Evolutionary conservation across 2,797 vertebrate species (phyloP).

Genomic region (Notamacropus eugenii): DNA sequence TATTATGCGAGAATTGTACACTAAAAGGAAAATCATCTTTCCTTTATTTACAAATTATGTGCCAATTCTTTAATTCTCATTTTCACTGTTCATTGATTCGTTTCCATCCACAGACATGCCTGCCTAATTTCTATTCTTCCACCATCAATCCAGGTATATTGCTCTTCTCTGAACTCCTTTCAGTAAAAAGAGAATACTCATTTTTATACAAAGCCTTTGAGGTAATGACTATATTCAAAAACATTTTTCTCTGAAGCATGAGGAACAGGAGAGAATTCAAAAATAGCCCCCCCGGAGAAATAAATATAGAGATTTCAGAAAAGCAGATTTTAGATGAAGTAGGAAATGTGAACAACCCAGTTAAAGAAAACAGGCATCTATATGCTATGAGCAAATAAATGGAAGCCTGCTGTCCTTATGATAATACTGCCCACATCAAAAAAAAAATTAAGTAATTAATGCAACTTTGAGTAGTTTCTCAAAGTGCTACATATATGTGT

Average conservation of each 20-base stretch:
- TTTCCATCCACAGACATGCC: not conserved
- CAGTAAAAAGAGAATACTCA: not conserved
- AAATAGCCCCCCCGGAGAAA: slow-evolving; percentile 4
- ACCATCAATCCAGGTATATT: not conserved
- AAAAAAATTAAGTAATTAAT: not conserved
- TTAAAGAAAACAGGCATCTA: not conserved
- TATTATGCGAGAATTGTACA: not conserved
- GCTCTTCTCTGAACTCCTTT: not conserved
- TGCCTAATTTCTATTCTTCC: not conserved
- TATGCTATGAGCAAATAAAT: not conserved
- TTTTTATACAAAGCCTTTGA: slow-evolving; percentile 41
- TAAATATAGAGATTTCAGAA: slow-evolving; percentile 39
- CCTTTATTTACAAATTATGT: not conserved
- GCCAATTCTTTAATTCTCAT: not conserved
- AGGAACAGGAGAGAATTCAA: slow-evolving; percentile 48
- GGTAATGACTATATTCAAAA: slow-evolving; percentile 28
- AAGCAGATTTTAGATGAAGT: not conserved
- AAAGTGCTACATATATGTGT: not conserved
- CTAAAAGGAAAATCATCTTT: not conserved
- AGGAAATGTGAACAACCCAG: not conserved
- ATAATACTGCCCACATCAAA: not conserved
- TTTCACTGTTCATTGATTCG: not conserved
- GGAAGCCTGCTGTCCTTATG: not conserved
- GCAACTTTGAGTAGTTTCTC: not conserved
- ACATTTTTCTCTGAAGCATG: slow-evolving; percentile 2